Evolutionary conservation across 2,113 vertebrate species (phyloP).

Genomic region (Tapirus terrestris): DNA sequence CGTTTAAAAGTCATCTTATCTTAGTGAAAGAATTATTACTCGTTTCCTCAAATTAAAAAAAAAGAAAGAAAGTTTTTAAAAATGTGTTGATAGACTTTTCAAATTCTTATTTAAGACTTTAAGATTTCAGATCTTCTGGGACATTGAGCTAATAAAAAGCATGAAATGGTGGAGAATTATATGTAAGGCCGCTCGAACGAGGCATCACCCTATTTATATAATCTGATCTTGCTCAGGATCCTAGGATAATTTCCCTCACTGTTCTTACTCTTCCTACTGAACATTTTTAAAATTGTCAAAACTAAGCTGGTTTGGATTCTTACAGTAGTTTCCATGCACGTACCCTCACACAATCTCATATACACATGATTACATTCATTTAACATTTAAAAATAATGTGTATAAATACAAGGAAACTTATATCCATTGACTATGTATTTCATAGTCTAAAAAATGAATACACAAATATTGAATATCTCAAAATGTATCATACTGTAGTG

Average conservation of each 20-base stretch:
- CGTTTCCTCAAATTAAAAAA: background rate
- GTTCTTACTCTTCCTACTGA: background rate
- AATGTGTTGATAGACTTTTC: background rate
- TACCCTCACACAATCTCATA: background rate
- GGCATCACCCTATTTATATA: background rate
- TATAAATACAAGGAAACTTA: background rate
- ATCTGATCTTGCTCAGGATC: background rate
- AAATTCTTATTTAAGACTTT: conserved; percentile 31
- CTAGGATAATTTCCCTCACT: background rate
- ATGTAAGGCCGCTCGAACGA: background rate
- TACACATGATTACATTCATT: background rate
- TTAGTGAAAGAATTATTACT: background rate
- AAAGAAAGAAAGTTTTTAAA: background rate
- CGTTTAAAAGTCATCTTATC: background rate
- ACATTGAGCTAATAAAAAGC: background rate
- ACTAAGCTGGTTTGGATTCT: background rate
- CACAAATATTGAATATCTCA: conserved; percentile 5
- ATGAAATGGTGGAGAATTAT: background rate
- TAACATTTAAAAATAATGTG: background rate
- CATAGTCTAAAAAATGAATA: background rate
- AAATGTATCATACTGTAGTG: background rate
- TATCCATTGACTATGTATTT: background rate
- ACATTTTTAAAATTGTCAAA: background rate
- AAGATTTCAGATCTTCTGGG: background rate
- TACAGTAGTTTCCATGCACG: background rate